These are phyloP conservation scores for Melanocharis versteri DNA, from an alignment of 2,113 vertebrate genomes.

Conservation along the genomic window DNA sequence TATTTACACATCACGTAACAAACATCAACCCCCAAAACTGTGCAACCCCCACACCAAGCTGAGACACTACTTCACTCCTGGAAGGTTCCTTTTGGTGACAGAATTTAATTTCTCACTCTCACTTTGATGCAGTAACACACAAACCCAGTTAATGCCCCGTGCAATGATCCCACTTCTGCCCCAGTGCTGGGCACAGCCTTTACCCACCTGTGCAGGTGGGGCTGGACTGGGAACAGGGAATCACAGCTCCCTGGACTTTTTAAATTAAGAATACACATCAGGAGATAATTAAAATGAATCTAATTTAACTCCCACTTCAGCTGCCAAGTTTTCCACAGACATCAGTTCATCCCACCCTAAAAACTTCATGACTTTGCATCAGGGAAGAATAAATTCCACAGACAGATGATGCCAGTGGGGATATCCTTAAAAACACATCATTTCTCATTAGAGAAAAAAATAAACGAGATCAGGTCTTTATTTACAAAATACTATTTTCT, in stretches of 20 bases:
- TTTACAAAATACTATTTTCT: not conserved
- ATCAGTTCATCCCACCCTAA: not conserved
- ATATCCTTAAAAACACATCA: not conserved
- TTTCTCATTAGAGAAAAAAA: not conserved
- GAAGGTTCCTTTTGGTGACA: not conserved
- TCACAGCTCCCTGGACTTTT: not conserved
- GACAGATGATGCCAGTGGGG: not conserved
- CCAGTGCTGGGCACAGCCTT: not conserved
- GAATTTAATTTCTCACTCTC: not conserved
- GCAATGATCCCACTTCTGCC: not conserved
- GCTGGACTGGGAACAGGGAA: not conserved
- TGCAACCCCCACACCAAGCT: not conserved
- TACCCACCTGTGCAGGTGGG: not conserved
- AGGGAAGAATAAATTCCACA: not conserved
- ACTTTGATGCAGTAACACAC: not conserved
- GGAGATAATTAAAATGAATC: not conserved
- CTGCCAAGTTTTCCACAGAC: not conserved
- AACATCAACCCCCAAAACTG: not conserved
- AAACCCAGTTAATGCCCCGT: not conserved
- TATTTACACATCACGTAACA: not conserved
- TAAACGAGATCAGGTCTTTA: not conserved
- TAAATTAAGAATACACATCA: not conserved
- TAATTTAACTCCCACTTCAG: not conserved
- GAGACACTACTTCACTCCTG: not conserved
- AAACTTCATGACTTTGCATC: not conserved